Percentiles rank a stretch among this genome's conserved stretches.
phyloP scores from a whole-genome alignment of 1,140 invertebrate species.

The Palaemon carinicauda region DNA sequence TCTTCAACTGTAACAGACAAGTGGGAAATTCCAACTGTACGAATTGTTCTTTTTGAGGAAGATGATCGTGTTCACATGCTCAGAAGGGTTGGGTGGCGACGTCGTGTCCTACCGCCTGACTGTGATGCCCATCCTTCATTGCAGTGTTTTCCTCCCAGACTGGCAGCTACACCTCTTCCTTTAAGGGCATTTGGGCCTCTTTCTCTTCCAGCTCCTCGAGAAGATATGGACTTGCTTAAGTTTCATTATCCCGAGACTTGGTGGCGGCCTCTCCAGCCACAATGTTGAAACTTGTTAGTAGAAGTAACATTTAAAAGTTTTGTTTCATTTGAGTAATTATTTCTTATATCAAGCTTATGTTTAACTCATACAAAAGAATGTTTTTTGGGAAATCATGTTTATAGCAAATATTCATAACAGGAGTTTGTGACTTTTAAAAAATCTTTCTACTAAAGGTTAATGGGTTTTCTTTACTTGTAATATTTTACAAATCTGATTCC shows the following conservation, averaged over 20 bases:
- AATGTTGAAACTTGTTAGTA: background rate
- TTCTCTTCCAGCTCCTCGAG: constrained; percentile 69
- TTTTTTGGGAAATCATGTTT: background rate
- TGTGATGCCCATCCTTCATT: constrained; percentile 68
- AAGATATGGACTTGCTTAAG: constrained; percentile 73
- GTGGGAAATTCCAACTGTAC: constrained; percentile 59
- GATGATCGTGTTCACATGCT: constrained; percentile 64
- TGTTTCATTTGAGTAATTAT: background rate
- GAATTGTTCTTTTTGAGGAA: constrained; percentile 66
- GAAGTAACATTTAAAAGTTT: no score
- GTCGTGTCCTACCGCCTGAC: constrained; percentile 69
- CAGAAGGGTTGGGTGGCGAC: constrained; percentile 70
- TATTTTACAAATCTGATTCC: no score
- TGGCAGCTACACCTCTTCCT: constrained; percentile 69
- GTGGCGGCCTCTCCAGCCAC: constrained; percentile 66
- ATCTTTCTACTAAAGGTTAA: no score
- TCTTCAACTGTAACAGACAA: constrained; percentile 26
- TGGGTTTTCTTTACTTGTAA: no score
- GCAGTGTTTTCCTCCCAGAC: constrained; percentile 70
- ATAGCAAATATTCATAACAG: no score
- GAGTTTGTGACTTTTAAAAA: no score
- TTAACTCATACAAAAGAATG: background rate
- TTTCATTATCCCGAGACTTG: constrained; percentile 72
- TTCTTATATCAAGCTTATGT: background rate
- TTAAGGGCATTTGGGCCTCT: constrained; percentile 67